A percentile compares a stretch with the other conserved stretches of the same genome.
phyloP scores from a whole-genome alignment of 2,113 vertebrate genomes.

The Smithornis capensis region DNA sequence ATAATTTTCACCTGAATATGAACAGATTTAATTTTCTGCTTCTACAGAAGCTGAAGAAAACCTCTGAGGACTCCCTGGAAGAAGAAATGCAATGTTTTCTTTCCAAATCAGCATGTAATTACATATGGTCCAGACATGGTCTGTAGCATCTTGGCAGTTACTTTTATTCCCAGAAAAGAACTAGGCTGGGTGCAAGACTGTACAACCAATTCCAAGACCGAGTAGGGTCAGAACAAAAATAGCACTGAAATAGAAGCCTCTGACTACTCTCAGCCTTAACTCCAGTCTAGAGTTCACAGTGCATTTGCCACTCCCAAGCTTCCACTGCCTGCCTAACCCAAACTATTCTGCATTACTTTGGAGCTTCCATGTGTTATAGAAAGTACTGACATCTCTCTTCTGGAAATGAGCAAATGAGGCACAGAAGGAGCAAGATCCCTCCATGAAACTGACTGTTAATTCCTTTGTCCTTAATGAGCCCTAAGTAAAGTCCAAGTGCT shows the following conservation, averaged over 20 bases:
- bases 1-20: not conserved
- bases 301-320: not conserved
- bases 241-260: not conserved
- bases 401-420: not conserved
- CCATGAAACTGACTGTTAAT: not conserved
- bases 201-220: not conserved
- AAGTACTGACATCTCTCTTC: not conserved
- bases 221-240: not conserved
- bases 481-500: not conserved
- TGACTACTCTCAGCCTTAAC: not conserved
- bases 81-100: not conserved
- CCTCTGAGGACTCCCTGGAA: not conserved
- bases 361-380: not conserved
- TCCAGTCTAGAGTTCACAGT: not conserved
- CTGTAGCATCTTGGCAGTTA: not conserved
- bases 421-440: not conserved
- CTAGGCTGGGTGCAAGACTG: not conserved
- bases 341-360: not conserved
- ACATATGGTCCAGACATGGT: not conserved
- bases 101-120: slow-evolving; percentile 9
- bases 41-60: not conserved
- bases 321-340: not conserved
- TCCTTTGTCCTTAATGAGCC: not conserved
- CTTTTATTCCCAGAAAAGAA: not conserved
- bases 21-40: not conserved